These are phyloP conservation scores for Crocuta crocuta DNA, from an alignment of 2,113 vertebrate species.

Conservation along the genomic window DNA sequence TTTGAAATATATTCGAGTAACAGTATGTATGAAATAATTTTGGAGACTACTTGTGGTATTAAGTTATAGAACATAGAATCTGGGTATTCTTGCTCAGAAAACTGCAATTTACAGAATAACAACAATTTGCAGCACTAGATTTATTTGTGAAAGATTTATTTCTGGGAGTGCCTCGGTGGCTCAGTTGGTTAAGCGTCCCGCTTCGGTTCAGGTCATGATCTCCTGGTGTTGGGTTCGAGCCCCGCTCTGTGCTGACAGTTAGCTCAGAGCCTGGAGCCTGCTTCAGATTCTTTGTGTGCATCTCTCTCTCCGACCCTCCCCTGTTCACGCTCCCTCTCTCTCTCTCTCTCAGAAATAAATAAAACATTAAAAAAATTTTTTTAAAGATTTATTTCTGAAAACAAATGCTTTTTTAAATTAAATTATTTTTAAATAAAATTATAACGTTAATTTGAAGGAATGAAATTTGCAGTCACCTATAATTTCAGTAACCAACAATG, in stretches of 20 bases:
- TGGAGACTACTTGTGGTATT: neutral
- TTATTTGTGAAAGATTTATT: constrained; percentile 6
- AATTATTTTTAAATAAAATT: constrained; percentile 9
- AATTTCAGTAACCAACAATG: neutral
- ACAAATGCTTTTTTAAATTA: neutral
- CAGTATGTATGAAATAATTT: neutral
- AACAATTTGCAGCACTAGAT: neutral
- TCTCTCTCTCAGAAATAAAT: too few species aligned
- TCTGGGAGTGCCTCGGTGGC: neutral
- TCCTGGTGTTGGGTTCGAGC: too few species aligned
- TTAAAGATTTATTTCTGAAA: neutral
- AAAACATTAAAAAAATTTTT: too few species aligned
- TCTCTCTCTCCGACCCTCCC: too few species aligned
- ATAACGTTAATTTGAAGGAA: neutral
- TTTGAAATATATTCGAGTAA: constrained; percentile 28
- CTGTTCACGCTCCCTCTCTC: too few species aligned
- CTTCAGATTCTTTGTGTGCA: too few species aligned
- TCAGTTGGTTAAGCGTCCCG: too few species aligned
- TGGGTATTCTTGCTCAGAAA: neutral
- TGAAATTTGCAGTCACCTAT: neutral
- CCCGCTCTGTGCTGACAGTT: too few species aligned
- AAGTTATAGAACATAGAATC: neutral
- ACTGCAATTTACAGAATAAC: neutral
- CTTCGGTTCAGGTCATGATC: too few species aligned
- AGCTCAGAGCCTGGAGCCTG: too few species aligned